Evolutionary conservation across 2,797 vertebrate species (phyloP).

Genomic region (Myotis pilosus): DNA sequence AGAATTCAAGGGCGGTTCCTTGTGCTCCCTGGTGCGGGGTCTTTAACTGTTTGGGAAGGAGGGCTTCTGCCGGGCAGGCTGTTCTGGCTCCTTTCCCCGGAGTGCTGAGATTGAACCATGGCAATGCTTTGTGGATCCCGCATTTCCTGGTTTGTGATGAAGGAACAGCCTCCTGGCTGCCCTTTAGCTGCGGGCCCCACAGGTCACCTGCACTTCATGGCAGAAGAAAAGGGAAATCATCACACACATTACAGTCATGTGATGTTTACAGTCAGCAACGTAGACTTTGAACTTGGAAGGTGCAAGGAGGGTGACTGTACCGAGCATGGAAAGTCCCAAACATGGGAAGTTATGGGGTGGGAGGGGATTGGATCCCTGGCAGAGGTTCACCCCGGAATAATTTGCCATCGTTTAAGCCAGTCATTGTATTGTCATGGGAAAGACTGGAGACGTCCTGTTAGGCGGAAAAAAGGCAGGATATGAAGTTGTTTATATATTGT

Average conservation of each 20-base stretch:
- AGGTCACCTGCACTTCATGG: neutral
- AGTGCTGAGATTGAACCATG: neutral
- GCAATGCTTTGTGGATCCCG: neutral
- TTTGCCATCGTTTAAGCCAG: neutral
- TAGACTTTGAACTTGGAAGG: neutral
- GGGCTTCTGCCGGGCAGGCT: neutral
- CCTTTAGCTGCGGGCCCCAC: neutral
- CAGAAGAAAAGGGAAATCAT: neutral
- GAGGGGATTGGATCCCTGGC: neutral
- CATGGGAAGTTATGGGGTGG: neutral
- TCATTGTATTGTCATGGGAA: neutral
- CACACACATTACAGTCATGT: neutral
- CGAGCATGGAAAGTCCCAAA: neutral
- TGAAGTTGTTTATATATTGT: neutral
- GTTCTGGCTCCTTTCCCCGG: neutral
- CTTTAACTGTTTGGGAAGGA: neutral
- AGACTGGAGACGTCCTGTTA: neutral
- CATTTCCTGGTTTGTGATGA: neutral
- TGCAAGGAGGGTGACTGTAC: neutral
- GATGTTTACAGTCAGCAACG: neutral
- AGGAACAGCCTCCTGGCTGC: neutral
- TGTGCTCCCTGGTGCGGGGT: neutral
- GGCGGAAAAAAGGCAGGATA: neutral
- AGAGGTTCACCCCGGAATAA: neutral
- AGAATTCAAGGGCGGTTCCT: neutral